Conservation (phyloP, 2,888 invertebrate genomes). For the Agelastica alni region DNA sequence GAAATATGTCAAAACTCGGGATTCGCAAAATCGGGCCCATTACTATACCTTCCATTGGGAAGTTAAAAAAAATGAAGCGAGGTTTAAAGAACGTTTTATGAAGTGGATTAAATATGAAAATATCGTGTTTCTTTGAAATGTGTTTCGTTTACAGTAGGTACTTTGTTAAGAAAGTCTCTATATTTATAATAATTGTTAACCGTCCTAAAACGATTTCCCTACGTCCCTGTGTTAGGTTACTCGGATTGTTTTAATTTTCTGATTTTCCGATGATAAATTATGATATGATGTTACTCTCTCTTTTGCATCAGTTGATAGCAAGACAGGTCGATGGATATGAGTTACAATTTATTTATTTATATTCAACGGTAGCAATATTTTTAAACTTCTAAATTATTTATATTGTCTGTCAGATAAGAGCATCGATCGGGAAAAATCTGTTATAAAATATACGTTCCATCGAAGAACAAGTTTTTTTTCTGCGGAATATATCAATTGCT, state of each 20-base stretch:
- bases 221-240: constrained; percentile 12
- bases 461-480: constrained; percentile 8
- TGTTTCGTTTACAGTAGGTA: too few species aligned
- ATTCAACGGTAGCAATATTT: constrained; percentile 14
- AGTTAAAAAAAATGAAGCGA: too few species aligned
- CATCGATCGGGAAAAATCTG: constrained; percentile 11
- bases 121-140: too few species aligned
- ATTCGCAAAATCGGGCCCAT: too few species aligned
- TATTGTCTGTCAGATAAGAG: constrained; percentile 16
- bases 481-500: constrained; percentile 15
- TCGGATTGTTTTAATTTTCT: constrained; percentile 34
- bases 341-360: constrained; percentile 17
- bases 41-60: too few species aligned
- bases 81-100: too few species aligned
- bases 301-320: constrained; percentile 34
- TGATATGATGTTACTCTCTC: constrained; percentile 35
- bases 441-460: constrained; percentile 19
- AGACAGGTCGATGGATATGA: constrained; percentile 25
- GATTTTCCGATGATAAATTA: constrained; percentile 43
- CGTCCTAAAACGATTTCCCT: too few species aligned
- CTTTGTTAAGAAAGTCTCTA: too few species aligned
- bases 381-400: constrained; percentile 23
- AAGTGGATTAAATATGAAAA: too few species aligned
- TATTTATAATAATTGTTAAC: too few species aligned
- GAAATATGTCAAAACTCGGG: too few species aligned